These are phyloP conservation scores for Apocrypta bakeri DNA, from an alignment of 1,140 invertebrate species.

Conservation along the genomic window DNA sequence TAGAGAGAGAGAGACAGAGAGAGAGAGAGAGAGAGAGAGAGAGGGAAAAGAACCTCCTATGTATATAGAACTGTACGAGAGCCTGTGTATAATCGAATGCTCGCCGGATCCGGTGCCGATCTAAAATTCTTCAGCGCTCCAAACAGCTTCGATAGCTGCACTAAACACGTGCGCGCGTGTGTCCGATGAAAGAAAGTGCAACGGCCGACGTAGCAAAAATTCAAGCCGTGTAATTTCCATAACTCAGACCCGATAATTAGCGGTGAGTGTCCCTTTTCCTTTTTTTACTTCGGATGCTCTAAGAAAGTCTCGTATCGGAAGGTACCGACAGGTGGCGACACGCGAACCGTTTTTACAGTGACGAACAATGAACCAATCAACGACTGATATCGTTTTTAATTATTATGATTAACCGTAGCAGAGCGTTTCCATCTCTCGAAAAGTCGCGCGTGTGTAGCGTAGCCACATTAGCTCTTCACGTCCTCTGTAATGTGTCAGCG, in stretches of 20 bases:
- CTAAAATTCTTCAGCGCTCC: not conserved
- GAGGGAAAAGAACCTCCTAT: not conserved
- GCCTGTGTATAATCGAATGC: conserved; percentile 9
- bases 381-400: not conserved
- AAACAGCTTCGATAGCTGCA: not conserved
- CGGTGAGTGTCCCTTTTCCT: not conserved
- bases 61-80: no score
- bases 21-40: not conserved
- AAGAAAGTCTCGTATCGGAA: not conserved
- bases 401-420: no score
- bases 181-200: not conserved
- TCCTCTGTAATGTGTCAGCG: no score
- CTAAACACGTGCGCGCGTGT: not conserved
- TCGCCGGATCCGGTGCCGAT: not conserved
- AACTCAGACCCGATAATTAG: conserved; percentile 41
- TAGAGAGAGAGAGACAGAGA: no score
- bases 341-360: conserved; percentile 12
- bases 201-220: not conserved
- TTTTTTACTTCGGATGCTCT: not conserved
- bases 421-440: no score
- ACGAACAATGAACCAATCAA: not conserved
- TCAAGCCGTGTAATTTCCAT: conserved; percentile 45
- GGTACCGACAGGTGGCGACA: conserved; percentile 56
- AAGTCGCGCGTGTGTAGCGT: no score
- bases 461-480: no score